Conservation (phyloP, 2,888 invertebrate genomes). For the Yponomeuta plumbellus region DNA sequence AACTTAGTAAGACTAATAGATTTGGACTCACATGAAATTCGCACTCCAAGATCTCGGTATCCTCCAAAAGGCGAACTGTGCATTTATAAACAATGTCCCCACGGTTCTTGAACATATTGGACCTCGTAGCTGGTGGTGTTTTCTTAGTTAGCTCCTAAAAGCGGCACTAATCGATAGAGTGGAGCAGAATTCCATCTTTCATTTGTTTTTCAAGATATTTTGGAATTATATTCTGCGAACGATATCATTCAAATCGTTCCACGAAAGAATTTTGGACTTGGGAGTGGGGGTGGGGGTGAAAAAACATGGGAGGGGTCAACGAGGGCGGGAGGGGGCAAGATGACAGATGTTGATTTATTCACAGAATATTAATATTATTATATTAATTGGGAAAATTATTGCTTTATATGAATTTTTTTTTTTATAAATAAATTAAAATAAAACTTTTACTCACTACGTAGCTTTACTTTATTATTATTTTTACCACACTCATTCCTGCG, state of each 20-base stretch:
- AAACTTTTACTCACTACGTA: too few species aligned
- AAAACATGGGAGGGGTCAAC: too few species aligned
- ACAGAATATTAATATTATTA: too few species aligned
- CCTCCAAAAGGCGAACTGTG: slow-evolving; percentile 91
- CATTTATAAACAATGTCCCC: slow-evolving; percentile 90
- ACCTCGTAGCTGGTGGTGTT: not conserved
- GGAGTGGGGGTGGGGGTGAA: too few species aligned
- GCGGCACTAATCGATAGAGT: not conserved
- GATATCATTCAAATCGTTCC: too few species aligned
- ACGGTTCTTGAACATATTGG: slow-evolving; percentile 79
- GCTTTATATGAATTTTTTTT: too few species aligned
- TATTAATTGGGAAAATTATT: too few species aligned
- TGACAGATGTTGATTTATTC: too few species aligned
- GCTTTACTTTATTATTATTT: too few species aligned
- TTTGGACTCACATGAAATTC: slow-evolving; percentile 83
- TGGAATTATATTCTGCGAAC: not conserved
- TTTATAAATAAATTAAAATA: too few species aligned
- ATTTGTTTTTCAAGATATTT: not conserved
- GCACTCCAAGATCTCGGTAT: slow-evolving; percentile 93
- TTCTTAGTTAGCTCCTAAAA: not conserved
- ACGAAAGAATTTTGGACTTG: not conserved
- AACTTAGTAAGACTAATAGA: not conserved
- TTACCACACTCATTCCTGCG: too few species aligned
- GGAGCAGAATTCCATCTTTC: not conserved
- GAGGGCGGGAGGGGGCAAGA: too few species aligned